Base-by-base conservation (phyloP, 2,797 vertebrate species). In the Schizopygopsis malacanthus region DNA sequence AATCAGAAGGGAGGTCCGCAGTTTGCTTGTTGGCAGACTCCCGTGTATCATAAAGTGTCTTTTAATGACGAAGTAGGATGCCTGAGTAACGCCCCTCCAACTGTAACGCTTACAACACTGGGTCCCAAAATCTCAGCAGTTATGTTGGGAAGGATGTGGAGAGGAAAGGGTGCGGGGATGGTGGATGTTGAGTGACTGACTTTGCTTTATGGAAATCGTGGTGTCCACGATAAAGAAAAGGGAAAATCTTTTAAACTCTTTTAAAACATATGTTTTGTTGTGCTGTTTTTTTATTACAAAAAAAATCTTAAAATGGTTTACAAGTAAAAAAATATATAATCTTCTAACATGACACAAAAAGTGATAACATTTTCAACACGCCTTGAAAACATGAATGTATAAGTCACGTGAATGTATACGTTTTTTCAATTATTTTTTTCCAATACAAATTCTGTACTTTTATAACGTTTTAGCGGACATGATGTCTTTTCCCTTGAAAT, bases 21-120 rank as follows among this genome's bases (percentile, higher is more conserved):
- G 67, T 86, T 82, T 7, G 2, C 86, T 86, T 82, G 88, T 87
- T 93, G 94, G 92, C 93, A 90, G 92, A 91, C 65, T 87, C 79
- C 56, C 87, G 84, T 15, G 28, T 85, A 87, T 91, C 90, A 91
- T 93, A 92, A 93, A 93, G 88, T 82, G 47, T 82, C 85, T 90
- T 93, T 93, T 94, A 95, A 94, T 93, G 93, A 92, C 85, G 89
- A 93, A 91, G 90, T 91, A 91, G 92, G 91, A 93, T 91, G 92
- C 89, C 86, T 91, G 86, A 81, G 86, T 88, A 88, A 90, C 90
- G 85, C 87, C 41, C 65, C 43, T 85, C 18, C 22, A 43, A 63
- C 47, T 39, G 13, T 50, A 70, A n/a, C 15, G 22, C 16, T 61
- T 56, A 37, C 28, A 39, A 61, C 37, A 28, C 54, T 28, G 25